phyloP scores from a whole-genome alignment of 2,113 vertebrate genomes.

The Corvus moneduloides region DNA sequence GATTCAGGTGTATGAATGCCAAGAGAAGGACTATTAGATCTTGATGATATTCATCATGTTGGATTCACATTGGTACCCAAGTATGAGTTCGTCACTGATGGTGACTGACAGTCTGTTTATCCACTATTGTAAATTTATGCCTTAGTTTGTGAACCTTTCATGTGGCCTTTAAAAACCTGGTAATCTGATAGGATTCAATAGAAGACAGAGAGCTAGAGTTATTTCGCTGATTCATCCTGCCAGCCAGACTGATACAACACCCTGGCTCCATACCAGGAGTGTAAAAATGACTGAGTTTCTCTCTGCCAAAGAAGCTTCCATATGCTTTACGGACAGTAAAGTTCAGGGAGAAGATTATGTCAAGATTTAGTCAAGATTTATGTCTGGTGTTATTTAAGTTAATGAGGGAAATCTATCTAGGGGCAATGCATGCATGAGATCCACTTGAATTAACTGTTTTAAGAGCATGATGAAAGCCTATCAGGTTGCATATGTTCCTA shows the following conservation, averaged over 20 bases:
- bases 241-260: not conserved
- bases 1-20: not conserved
- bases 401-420: conserved; percentile 51
- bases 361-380: conserved; percentile 60
- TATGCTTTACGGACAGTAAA: conserved; percentile 55
- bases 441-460: conserved; percentile 31
- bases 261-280: not conserved
- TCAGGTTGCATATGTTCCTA: not conserved
- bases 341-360: conserved; percentile 50
- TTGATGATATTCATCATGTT: not conserved
- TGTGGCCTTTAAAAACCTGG: not conserved
- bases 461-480: not conserved
- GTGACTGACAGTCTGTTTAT: not conserved
- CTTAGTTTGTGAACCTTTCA: not conserved
- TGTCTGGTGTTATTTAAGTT: conserved; percentile 42
- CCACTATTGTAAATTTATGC: not conserved
- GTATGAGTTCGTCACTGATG: not conserved
- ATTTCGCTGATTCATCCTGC: not conserved
- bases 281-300: conserved; percentile 27
- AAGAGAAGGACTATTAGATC: not conserved
- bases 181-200: not conserved
- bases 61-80: not conserved
- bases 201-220: not conserved
- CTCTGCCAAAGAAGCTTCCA: conserved; percentile 1
- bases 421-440: not conserved